Conservation (phyloP, 2,888 invertebrate genomes). For the Troides helena region DNA sequence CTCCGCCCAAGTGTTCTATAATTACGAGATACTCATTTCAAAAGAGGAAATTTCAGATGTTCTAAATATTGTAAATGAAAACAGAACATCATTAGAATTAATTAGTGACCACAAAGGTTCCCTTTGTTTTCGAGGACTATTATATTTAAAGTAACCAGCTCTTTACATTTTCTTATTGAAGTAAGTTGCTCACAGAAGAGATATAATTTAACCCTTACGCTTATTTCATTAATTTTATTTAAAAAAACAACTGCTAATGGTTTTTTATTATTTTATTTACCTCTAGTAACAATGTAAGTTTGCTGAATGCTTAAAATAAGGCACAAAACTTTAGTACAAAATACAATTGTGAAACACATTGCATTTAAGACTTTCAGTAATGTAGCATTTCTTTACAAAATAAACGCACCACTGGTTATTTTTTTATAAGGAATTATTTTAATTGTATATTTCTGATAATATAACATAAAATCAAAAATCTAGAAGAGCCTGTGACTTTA, state of each 20-base stretch:
- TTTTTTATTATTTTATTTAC: neutral
- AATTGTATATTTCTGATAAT: too few relatives aligned
- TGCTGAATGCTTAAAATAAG: neutral
- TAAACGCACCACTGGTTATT: neutral
- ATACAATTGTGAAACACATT: neutral
- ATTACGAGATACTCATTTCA: constrained; percentile 13
- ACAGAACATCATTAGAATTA: constrained; percentile 21
- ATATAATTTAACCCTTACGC: neutral
- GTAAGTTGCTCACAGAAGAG: neutral
- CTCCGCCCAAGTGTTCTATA: constrained; percentile 1
- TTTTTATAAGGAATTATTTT: too few relatives aligned
- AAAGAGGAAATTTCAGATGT: constrained; percentile 15
- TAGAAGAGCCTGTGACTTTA: too few relatives aligned
- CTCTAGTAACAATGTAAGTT: neutral
- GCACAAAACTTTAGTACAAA: neutral
- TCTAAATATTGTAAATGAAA: constrained; percentile 4
- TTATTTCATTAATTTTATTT: neutral
- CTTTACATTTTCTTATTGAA: neutral
- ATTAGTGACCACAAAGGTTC: constrained; percentile 1
- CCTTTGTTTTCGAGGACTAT: constrained; percentile 9
- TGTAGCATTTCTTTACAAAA: neutral
- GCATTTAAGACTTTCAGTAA: neutral
- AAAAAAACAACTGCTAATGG: neutral
- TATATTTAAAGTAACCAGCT: neutral
- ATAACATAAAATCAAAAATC: too few relatives aligned